Evolutionary conservation across 2,113 vertebrate genomes (phyloP).

Genomic region (Cephalopterus ornatus): DNA sequence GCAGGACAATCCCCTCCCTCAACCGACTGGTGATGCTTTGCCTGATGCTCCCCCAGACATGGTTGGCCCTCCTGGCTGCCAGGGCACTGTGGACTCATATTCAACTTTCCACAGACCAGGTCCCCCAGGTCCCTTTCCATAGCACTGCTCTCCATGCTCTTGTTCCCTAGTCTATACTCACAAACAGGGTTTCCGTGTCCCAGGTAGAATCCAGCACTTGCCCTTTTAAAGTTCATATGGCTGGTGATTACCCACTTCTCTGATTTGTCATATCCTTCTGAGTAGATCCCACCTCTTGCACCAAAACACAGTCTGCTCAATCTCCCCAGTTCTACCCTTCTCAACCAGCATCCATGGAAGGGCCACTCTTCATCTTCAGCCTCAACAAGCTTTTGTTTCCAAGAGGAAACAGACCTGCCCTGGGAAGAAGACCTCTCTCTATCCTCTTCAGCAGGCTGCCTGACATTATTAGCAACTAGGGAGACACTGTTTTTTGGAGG

Average conservation of each 20-base stretch:
- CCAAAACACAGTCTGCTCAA: neutral
- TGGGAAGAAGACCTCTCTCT: neutral
- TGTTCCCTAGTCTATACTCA: neutral
- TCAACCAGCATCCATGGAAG: neutral
- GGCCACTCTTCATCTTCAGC: neutral
- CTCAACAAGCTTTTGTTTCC: neutral
- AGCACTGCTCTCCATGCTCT: neutral
- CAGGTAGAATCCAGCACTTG: neutral
- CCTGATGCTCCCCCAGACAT: neutral
- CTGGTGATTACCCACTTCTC: neutral
- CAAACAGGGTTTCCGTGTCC: neutral
- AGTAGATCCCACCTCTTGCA: neutral
- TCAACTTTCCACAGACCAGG: fast-evolving
- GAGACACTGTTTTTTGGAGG: neutral
- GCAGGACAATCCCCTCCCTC: neutral
- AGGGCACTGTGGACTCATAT: neutral
- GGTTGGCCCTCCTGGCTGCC: neutral
- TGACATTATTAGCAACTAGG: neutral
- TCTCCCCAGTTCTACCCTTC: neutral
- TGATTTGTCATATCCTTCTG: neutral
- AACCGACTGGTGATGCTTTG: fast-evolving
- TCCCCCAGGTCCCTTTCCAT: neutral
- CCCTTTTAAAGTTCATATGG: fast-evolving
- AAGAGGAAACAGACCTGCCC: neutral
- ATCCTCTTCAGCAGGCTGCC: neutral